phyloP scores from a whole-genome alignment of 2,797 vertebrate species.

The Enteromius radiatus region DNA sequence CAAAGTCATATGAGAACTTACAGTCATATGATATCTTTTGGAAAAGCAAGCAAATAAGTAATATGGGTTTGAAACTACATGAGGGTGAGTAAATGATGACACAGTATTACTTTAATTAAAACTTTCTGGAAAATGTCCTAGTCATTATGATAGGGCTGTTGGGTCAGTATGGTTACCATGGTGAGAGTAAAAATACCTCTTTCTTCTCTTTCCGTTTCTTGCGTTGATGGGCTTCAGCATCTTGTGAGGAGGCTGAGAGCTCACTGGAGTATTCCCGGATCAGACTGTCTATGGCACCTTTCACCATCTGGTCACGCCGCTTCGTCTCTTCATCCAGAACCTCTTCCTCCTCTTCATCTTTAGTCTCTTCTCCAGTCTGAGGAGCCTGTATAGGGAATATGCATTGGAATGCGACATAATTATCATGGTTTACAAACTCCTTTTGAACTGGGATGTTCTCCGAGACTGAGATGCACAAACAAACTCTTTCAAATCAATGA shows the following conservation, averaged over 20 bases:
- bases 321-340: constrained; percentile 95
- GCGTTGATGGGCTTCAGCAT: constrained; percentile 92
- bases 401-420: neutral
- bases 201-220: constrained; percentile 99
- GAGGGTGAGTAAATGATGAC: neutral
- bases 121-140: neutral
- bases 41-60: neutral
- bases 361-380: constrained; percentile 71
- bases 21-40: neutral
- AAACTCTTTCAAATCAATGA: neutral
- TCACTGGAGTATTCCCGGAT: constrained; percentile 97
- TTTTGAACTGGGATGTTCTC: neutral
- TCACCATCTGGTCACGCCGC: constrained; percentile 93
- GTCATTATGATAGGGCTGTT: neutral
- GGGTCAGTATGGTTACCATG: neutral
- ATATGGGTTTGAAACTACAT: neutral
- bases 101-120: neutral
- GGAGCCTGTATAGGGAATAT: neutral
- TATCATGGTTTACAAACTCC: neutral
- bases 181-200: constrained; percentile 79
- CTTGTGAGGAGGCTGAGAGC: constrained; percentile 93
- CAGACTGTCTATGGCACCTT: constrained; percentile 93
- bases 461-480: neutral
- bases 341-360: constrained; percentile 84
- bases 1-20: neutral